phyloP scores from a whole-genome alignment of 2,113 vertebrate genomes.

The Bos taurus region ARS-UCD2.0 NC_037331.1:98023001-98023500 shows the following conservation, averaged over 20 bases:
- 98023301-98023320: not conserved
- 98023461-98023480: not conserved
- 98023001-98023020: not conserved
- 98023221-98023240: not conserved
- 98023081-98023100: not conserved
- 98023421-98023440: not conserved
- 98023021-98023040: not conserved
- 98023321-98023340: not conserved
- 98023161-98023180: not conserved
- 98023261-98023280: not conserved
- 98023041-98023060: not conserved
- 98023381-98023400: not conserved
- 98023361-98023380: not conserved
- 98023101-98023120: not conserved
- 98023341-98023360: not conserved
- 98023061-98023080: not conserved
- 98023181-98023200: not conserved
- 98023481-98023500: not conserved
- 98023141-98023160: not conserved
- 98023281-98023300: not conserved
- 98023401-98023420: not conserved
- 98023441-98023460: not conserved
- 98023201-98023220: not conserved
- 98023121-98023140: not conserved
- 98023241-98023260: not conserved